These are phyloP conservation scores for Gymnoscopelus microlampas DNA, from an alignment of 2,797 vertebrate genomes.

Conservation along the genomic window DNA sequence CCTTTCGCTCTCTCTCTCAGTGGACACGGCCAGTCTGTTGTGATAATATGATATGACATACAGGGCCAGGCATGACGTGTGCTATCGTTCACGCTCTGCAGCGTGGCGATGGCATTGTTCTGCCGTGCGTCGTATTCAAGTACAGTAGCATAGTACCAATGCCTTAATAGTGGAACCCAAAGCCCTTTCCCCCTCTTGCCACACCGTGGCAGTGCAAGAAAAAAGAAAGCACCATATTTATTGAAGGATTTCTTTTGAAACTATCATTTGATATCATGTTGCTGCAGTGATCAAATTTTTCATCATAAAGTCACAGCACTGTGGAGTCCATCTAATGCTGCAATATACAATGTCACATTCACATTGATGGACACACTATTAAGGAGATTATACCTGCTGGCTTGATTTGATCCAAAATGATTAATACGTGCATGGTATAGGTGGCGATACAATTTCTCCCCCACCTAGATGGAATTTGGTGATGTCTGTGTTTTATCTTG, in stretches of 20 bases:
- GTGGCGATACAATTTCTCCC: conserved; percentile 63
- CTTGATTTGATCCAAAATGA: conserved; percentile 69
- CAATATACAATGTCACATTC: conserved; percentile 33
- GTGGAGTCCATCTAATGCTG: conserved; percentile 43
- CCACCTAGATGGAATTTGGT: conserved; percentile 59
- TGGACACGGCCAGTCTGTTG: conserved; percentile 57
- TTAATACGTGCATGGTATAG: conserved; percentile 61
- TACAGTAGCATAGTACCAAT: conserved; percentile 43
- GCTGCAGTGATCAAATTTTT: conserved; percentile 29
- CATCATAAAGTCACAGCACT: conserved; percentile 18
- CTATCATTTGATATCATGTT: conserved; percentile 31
- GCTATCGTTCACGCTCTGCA: conserved; percentile 70
- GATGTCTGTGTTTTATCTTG: conserved; percentile 75
- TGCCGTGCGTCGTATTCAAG: conserved; percentile 46
- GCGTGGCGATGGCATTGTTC: conserved; percentile 59
- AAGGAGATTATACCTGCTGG: conserved; percentile 67
- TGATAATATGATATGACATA: conserved; percentile 71
- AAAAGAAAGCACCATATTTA: conserved; percentile 16
- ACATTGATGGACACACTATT: conserved; percentile 68
- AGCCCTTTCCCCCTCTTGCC: neutral
- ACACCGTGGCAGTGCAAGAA: neutral
- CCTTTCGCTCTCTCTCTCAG: conserved; percentile 34
- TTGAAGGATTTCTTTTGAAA: conserved; percentile 26
- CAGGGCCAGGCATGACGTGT: conserved; percentile 63
- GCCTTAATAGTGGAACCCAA: conserved; percentile 36